Base-by-base conservation (phyloP, 2,888 invertebrate species). In the Amiota mariae region DNA sequence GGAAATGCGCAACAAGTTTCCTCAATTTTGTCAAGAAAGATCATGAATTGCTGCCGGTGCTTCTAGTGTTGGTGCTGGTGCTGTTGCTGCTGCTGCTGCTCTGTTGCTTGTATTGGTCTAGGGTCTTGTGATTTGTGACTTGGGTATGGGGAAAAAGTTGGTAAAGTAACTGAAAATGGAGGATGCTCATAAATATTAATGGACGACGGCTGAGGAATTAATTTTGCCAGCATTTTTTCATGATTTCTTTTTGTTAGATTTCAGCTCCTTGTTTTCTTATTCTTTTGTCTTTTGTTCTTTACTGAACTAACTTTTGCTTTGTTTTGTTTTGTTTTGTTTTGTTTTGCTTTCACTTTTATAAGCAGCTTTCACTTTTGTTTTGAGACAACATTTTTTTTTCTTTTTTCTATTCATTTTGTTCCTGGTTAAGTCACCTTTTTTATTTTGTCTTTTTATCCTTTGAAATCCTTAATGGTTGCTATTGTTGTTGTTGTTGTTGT, bases 121-220 rank as follows among this genome's bases (percentile, higher is more conserved):
- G 13, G 54, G 54, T 51, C 13, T 51, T 12, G 54, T n/a, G 59
- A 4, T 4, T 15, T 15, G 59, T 12, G 9, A 6, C 48, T 48
- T 24, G 9, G 48, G n/a, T 18, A 48, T 66, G 47, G 48, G 48
- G 8, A 18, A 49, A 49, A 24, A 54, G 11, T 15, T 46, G 63
- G n/a, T 20, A 46, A 11, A 2, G 18, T n/a, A 10, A 20, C 54
- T 46, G 63, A n/a, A 63, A 46, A 4, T 20, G 18, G 15, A 10
- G 18, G 59, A 59, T 20, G 66, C 48, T 66, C 66, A 66, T 66
- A 66, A 66, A 66, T 66, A 48, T 48, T 48, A 49, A 66, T 49
- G 36, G 36, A 36, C 36, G 66, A 15, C 48, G 48, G 49, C 66
- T 66, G 20, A 10, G 49, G 36, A 47, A 66, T 66, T 66, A 66